Evolutionary conservation across 1,140 invertebrate genomes (phyloP), one percentile per base, ranked within the genome.

Genomic region (Drosophila seguyi): DNA sequence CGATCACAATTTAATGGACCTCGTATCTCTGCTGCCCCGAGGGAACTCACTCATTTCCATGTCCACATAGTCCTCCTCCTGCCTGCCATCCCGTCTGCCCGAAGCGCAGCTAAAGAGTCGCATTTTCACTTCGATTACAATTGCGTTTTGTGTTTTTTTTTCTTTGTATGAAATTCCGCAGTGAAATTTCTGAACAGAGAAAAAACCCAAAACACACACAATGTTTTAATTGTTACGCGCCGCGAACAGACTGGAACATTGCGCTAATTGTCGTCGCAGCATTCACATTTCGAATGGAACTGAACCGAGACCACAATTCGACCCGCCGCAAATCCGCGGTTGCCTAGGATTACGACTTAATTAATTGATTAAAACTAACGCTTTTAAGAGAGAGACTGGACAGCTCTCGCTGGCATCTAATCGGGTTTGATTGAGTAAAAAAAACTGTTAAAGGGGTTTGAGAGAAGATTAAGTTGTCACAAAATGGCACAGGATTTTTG

Each of bases 341-440:
- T 76, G 79, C 50, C 76, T 69, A 81, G 69, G 61, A 75, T 66
- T 73, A 62, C 47, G 71, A 41, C 69, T 73, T 90, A 90, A 90
- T 90, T 90, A 90, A 88, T 88, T 90, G 78, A 88, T 88, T 88
- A 88, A 88, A 85, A 78, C 77, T 84, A 84, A 48, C 63, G 57
- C 22, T 41, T 31, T 29, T 20, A 6, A 6, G 29, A 29, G 48
- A 31, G 48, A 50, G 16, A 47, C 44, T 52, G 57, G 58, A 55
- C 45, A 72, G 50, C 48, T 39, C 42, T 31, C 53, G 50, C 31
- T 53, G 50, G 50, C 4, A 53, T 53, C 50, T 36, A 45, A 38
- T 71, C 50, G 39, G 53, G 75, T 66, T 75, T 48, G 10, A 60
- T 31, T 59, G 20, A 39, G 60, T 72, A 63, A 20, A n/a, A 50